These are phyloP conservation scores for Rhodeus uyekii DNA, from an alignment of 2,797 vertebrate genomes.

Conservation along the genomic window DNA sequence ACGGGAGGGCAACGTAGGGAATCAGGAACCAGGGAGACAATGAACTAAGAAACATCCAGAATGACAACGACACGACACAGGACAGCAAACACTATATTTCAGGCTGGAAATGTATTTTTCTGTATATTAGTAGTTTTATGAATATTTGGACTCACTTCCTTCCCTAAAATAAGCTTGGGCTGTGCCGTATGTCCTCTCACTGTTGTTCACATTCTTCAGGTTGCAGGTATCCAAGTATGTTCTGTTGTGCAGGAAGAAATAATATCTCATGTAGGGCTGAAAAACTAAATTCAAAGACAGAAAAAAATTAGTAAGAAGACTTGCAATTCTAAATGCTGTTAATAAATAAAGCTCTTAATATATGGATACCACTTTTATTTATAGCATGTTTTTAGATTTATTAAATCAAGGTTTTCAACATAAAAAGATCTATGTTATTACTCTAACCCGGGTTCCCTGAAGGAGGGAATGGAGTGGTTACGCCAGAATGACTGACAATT, in stretches of 20 bases:
- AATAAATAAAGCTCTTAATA: neutral
- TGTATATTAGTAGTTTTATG: neutral
- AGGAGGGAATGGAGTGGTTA: no score
- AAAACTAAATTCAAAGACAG: slow-evolving; percentile 59
- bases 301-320: neutral
- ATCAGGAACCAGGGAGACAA: no score
- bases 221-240: slow-evolving; percentile 66
- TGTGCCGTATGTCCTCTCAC: slow-evolving; percentile 74
- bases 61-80: no score
- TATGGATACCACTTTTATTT: neutral
- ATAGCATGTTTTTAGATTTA: neutral
- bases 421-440: no score
- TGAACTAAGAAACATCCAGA: no score
- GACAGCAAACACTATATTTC: no score
- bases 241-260: slow-evolving; percentile 72
- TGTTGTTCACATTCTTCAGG: slow-evolving; percentile 69
- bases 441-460: no score
- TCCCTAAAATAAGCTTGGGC: slow-evolving; percentile 73
- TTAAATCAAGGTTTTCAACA: neutral
- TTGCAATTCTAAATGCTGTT: neutral
- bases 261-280: slow-evolving; percentile 77
- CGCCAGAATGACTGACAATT: no score
- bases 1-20: no score
- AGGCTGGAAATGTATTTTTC: neutral
- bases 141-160: slow-evolving; percentile 74